Conservation (phyloP, 2,797 vertebrate species). For the Toxotes lorentzi region DNA sequence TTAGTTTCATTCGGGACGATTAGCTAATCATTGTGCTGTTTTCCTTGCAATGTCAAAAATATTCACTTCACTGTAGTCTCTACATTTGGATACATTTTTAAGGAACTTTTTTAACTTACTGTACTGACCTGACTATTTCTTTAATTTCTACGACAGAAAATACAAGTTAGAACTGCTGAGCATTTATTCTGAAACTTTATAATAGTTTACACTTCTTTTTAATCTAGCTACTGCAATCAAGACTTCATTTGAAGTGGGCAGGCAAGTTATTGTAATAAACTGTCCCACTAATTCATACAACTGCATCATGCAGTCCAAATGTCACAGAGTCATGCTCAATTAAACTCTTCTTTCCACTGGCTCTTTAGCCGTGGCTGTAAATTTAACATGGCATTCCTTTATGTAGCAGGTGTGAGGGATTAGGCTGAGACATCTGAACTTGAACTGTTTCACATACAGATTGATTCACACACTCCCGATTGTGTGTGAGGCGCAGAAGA, state of each 20-base stretch:
- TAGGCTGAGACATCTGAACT: conserved; percentile 82
- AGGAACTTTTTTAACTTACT: neutral
- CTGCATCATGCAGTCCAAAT: conserved; percentile 27
- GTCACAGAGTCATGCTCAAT: conserved; percentile 82
- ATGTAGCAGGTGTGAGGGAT: conserved; percentile 94
- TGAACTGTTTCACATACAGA: conserved; percentile 60
- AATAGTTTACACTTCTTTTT: neutral
- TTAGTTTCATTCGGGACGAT: too few relatives aligned
- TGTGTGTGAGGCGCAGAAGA: conserved; percentile 16
- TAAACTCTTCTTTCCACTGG: conserved; percentile 89
- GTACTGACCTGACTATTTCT: too few relatives aligned
- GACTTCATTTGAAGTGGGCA: neutral
- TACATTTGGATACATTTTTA: neutral
- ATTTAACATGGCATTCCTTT: conserved; percentile 92
- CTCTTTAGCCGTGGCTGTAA: conserved; percentile 88
- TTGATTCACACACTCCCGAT: conserved; percentile 32
- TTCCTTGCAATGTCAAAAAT: too few relatives aligned
- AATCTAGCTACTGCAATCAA: neutral
- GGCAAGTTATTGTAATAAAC: neutral
- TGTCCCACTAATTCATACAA: conserved; percentile 18
- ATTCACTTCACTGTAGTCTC: neutral
- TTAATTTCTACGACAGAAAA: neutral
- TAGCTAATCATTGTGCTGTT: too few relatives aligned
- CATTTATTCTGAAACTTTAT: neutral
- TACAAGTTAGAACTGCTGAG: neutral